Evolutionary conservation across 2,113 vertebrate genomes (phyloP).

Genomic region (Perca schrenkii): DNA sequence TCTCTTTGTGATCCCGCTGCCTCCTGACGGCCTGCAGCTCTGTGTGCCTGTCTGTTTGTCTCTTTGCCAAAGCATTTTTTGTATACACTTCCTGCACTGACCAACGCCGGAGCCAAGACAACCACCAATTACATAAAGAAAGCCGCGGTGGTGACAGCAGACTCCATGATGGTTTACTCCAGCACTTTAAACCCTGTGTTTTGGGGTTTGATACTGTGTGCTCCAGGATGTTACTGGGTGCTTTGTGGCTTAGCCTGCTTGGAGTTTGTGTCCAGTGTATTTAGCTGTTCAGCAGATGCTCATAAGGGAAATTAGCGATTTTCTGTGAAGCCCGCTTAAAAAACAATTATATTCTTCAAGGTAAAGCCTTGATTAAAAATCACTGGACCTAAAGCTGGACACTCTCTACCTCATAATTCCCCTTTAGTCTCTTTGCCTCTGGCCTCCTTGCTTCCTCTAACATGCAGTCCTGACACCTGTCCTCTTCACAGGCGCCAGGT

Average conservation of each 20-base stretch:
- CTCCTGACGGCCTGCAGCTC: conserved; percentile 30
- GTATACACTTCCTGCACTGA: conserved; percentile 64
- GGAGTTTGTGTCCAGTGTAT: conserved; percentile 55
- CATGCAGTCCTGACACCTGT: conserved; percentile 39
- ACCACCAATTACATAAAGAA: conserved; percentile 75
- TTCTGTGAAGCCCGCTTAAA: conserved; percentile 17
- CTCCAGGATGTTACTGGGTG: conserved; percentile 46
- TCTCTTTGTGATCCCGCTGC: conserved; percentile 36
- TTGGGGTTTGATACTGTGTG: conserved; percentile 69
- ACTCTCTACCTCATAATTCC: conserved; percentile 8
- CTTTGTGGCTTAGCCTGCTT: conserved; percentile 59
- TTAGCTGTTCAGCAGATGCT: conserved; percentile 27
- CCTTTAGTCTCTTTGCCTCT: conserved; percentile 2
- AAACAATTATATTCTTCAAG: conserved; percentile 28
- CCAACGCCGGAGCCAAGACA: conserved; percentile 57
- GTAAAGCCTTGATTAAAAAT: conserved; percentile 59
- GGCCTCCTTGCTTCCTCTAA: conserved; percentile 26
- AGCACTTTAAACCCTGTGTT: conserved; percentile 71
- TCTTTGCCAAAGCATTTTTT: conserved; percentile 48
- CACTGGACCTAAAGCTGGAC: conserved; percentile 7
- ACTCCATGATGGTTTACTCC: conserved; percentile 67
- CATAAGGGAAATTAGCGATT: conserved; percentile 33
- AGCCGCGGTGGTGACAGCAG: conserved; percentile 72
- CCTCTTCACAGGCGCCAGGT: conserved; percentile 1
- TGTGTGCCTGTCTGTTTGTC: conserved; percentile 24